These are phyloP conservation scores for Echinometra lucunter DNA, from an alignment of 53 echinoderm and acorn worm genomes.

Conservation along the genomic window DNA sequence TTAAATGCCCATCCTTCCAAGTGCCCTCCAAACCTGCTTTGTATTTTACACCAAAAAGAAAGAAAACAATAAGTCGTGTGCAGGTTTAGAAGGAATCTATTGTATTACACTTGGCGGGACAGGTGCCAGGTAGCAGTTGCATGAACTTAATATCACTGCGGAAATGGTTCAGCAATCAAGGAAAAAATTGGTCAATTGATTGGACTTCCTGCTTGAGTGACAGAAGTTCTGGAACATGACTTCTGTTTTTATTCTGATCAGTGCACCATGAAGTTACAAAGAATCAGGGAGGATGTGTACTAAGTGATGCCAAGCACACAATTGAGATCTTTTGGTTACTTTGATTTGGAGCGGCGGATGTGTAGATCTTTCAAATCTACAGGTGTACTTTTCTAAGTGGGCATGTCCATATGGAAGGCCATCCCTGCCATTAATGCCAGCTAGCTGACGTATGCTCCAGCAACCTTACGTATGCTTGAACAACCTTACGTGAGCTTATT, in stretches of 20 bases:
- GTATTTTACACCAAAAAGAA: neutral
- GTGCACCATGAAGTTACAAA: neutral
- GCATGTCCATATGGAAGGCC: too few relatives aligned
- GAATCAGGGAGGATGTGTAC: neutral
- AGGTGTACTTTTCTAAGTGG: too few relatives aligned
- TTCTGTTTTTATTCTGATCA: slow-evolving; percentile 24
- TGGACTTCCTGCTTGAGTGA: slow-evolving; percentile 33
- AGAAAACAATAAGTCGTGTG: neutral
- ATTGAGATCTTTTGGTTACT: neutral
- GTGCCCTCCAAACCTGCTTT: neutral
- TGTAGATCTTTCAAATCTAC: neutral
- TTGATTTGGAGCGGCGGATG: neutral
- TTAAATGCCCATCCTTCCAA: neutral
- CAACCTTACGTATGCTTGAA: too few relatives aligned
- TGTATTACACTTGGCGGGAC: neutral
- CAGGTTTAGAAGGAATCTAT: neutral
- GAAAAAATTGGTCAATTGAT: slow-evolving; percentile 57
- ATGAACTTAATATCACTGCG: neutral
- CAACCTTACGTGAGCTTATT: too few relatives aligned
- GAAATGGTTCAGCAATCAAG: slow-evolving; percentile 51
- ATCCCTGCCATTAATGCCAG: too few relatives aligned
- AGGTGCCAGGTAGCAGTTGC: neutral
- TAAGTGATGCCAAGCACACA: neutral
- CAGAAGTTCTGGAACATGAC: slow-evolving; percentile 34
- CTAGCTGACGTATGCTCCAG: too few relatives aligned